Conservation (phyloP, 1,140 invertebrate species). For the Drosophila sturtevanti region DNA sequence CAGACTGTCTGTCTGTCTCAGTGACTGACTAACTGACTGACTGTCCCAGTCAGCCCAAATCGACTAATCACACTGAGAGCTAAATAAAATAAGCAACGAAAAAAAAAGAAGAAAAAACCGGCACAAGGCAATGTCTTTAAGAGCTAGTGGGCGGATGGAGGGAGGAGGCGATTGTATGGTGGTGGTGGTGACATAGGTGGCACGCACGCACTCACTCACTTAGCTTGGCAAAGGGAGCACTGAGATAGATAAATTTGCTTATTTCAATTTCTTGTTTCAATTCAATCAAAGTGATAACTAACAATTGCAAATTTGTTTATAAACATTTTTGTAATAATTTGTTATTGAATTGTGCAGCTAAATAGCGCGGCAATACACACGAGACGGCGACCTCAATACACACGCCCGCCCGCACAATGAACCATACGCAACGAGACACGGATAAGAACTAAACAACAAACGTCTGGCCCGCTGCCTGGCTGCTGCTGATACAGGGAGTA, state of each 20-base stretch:
- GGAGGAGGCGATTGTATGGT: too few relatives aligned
- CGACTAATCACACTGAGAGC: conserved; percentile 8
- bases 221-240: conserved; percentile 37
- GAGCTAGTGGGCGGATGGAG: not conserved
- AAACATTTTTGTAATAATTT: not conserved
- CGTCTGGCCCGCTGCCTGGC: conserved; percentile 32
- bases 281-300: too few relatives aligned
- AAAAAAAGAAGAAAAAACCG: conserved; percentile 9
- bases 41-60: not conserved
- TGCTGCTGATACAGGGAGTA: conserved; percentile 28
- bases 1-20: not conserved
- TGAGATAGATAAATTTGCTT: too few relatives aligned
- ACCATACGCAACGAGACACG: conserved; percentile 49
- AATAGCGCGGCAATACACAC: too few relatives aligned
- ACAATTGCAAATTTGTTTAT: conserved; percentile 27
- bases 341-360: too few relatives aligned
- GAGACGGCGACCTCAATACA: conserved; percentile 8
- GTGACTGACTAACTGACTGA: not conserved
- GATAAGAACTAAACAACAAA: conserved; percentile 50
- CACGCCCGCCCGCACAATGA: conserved; percentile 40
- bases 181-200: too few relatives aligned
- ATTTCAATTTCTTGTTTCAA: too few relatives aligned
- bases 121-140: conserved; percentile 7
- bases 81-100: not conserved
- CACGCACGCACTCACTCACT: conserved; percentile 32